Evolutionary conservation across 2,797 vertebrate genomes (phyloP), one percentile per base, ranked within the genome.

Genomic region (Onychomys leucogaster): DNA sequence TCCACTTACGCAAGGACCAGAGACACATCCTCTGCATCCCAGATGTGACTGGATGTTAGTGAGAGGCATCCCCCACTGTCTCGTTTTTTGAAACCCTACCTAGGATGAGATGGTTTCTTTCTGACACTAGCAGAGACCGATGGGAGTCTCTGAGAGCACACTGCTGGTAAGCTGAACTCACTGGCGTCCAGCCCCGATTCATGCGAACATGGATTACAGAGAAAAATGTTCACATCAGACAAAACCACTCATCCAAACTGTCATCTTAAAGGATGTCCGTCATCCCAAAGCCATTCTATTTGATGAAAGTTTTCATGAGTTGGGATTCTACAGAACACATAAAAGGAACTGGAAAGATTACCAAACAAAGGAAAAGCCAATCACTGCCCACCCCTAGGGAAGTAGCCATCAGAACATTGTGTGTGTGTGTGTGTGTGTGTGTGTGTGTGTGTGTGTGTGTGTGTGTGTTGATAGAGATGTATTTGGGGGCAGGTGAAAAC

Each of bases 311-410:
- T 71, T 91, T 67, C 12, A 49, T 57, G 78, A 76, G 37, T 32
- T 73, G n/a, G 83, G 59, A 75, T 78, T 94, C 96, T 75, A 90
- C 11, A 0, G 1, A 76, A 95, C 80, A 69, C 5, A 67, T 69
- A 75, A 73, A 16, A 91, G 89, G 84, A 95, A 86, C 13, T 82
- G 94, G 97, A 98, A 93, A 95, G 78, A 57, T 85, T 17, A 96
- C 80, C 73, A 91, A 97, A 96, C 94, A 95, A 97, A 96, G 93
- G 80, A 81, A 75, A 80, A 52, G 61, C 71, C 89, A 96, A 65
- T 43, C 82, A 59, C 6, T 76, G 37, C 7, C 3, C 43, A 52
- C 12, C 43, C 43, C 29, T 16, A 52, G 32, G 63, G 83, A 23
- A 67, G 63, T 21, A n/a, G 32, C 63, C 63, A n/a, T n/a, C 25